phyloP scores from a whole-genome alignment of 2,113 vertebrate species.

The Cebus imitator region DNA sequence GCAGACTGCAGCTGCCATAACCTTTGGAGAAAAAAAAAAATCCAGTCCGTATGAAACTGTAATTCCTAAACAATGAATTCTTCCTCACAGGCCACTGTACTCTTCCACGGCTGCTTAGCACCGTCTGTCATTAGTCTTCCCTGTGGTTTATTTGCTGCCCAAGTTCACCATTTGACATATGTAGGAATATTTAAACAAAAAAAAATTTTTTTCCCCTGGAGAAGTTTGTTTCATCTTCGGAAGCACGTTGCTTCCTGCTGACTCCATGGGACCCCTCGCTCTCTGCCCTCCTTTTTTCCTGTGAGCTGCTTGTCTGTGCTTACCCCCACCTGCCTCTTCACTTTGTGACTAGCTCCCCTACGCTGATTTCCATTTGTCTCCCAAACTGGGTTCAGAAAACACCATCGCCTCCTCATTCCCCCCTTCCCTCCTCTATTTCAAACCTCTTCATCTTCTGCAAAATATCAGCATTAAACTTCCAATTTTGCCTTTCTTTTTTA shows the following conservation, averaged over 20 bases:
- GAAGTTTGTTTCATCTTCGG: slow-evolving; percentile 81
- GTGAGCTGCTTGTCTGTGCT: slow-evolving; percentile 73
- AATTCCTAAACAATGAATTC: slow-evolving; percentile 64
- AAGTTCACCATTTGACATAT: slow-evolving; percentile 72
- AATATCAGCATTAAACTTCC: not conserved
- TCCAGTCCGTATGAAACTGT: slow-evolving; percentile 58
- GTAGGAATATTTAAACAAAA: slow-evolving; percentile 67
- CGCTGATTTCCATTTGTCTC: slow-evolving; percentile 73
- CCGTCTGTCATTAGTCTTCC: slow-evolving; percentile 66
- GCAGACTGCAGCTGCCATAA: slow-evolving; percentile 76
- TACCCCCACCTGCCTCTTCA: slow-evolving; percentile 67
- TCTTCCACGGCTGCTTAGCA: slow-evolving; percentile 24
- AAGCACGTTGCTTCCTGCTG: slow-evolving; percentile 77
- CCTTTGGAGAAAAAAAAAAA: slow-evolving; percentile 53
- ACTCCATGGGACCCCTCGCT: slow-evolving; percentile 74
- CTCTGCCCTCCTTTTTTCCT: slow-evolving; percentile 68
- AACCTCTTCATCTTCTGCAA: slow-evolving; percentile 32
- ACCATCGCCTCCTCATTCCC: slow-evolving; percentile 43
- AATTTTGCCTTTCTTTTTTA: slow-evolving; percentile 29
- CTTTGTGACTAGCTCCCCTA: slow-evolving; percentile 68
- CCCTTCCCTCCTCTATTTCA: slow-evolving; percentile 55
- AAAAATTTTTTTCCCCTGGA: slow-evolving; percentile 25
- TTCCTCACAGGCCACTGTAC: slow-evolving; percentile 71
- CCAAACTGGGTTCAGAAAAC: slow-evolving; percentile 75
- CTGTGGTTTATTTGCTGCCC: slow-evolving; percentile 69